These are phyloP conservation scores for Cricetomys ansorgei DNA, from an alignment of 2,113 vertebrate genomes.

Conservation along the genomic window DNA sequence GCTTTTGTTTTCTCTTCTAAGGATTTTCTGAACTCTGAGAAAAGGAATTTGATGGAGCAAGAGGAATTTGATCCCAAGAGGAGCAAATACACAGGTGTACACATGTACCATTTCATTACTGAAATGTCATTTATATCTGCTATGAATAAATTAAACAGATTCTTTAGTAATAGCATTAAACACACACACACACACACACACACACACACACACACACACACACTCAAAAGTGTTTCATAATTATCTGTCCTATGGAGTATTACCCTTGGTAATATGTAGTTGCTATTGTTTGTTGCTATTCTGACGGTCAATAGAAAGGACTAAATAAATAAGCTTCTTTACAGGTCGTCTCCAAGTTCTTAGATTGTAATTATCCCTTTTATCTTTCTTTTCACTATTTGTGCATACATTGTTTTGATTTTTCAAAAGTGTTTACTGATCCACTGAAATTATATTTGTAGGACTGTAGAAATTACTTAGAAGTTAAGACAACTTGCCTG, in stretches of 20 bases:
- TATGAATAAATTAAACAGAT: neutral
- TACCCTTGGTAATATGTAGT: neutral
- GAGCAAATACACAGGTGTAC: rapidly evolving
- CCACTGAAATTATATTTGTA: neutral
- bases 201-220: no score
- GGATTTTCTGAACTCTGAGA: no score
- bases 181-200: no score
- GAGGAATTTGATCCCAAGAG: no score
- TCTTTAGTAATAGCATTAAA: neutral
- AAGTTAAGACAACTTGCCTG: neutral
- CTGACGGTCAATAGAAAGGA: neutral
- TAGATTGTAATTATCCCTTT: neutral
- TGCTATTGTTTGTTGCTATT: neutral
- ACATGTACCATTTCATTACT: neutral
- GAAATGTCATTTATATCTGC: neutral
- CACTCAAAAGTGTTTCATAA: neutral
- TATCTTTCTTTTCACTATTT: neutral
- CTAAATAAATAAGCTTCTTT: neutral
- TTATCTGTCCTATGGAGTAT: neutral
- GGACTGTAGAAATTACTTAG: neutral
- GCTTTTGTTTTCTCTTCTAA: no score
- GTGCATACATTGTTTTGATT: neutral
- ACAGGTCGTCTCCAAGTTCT: neutral
- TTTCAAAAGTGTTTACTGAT: neutral
- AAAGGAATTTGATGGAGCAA: no score